Evolutionary conservation across 2,888 invertebrate species (phyloP), one percentile per base, ranked within the genome.

Genomic region (Limnephilus rhombicus): DNA sequence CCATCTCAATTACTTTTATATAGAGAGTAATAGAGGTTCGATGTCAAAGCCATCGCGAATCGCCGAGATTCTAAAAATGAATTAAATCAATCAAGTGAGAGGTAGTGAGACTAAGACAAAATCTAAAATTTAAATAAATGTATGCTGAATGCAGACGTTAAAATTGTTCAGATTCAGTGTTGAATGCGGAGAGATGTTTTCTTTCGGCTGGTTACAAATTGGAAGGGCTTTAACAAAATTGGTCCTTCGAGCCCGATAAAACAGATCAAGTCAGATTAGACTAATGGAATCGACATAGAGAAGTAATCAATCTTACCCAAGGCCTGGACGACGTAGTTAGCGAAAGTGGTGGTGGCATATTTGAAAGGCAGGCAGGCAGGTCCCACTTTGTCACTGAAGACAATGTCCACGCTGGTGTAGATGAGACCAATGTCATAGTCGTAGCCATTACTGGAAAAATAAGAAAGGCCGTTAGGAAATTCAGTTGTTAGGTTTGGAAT

Each of bases 301-400:
- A 68, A 68, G 5, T 1, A 68, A 68, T 68, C 53, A 68, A 24
- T 68, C 85, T 80, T 94, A 96, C 97, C 97, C 91, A 96, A 93
- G 29, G 95, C 94, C 24, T 96, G 96, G 0, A 96, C 95, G 24
- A 93, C 94, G 1, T 94, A 91, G 1, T 95, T 95, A 11, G 94
- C 94, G 31, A 96, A 95, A 93, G 95, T 94, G 0, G 91, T 92
- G 80, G 93, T 94, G 0, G 12, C 45, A 91, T 93, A 96, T 91
- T 95, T 95, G 94, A 97, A 97, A 0, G 98, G 98, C 85, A 98
- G 94, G 94, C 98, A 98, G 34, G 95, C 97, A 0, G 97, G 97
- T 0, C 97, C 97, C 2, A 98, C 97, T 81, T 94, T 94, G 0
- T 95, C 94, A 91, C 94, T 96, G 94, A 96, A 97, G 18, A 13